A percentile compares a stretch with the other conserved stretches of the same genome.
These are phyloP conservation scores for Hydrochoerus hydrochaeris DNA, from an alignment of 2,113 vertebrate species.

Conservation along the genomic window DNA sequence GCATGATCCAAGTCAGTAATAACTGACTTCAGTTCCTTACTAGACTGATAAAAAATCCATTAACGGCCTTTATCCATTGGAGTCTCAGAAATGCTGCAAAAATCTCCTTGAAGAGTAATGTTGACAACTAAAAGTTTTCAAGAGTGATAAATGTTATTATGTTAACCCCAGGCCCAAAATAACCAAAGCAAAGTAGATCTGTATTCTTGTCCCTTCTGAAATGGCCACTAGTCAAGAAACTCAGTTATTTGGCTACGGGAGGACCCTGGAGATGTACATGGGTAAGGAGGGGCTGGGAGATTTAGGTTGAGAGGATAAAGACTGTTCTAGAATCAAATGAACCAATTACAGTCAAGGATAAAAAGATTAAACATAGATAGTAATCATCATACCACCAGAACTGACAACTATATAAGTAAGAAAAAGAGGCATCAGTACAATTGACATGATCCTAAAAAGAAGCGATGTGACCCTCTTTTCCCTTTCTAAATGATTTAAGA, in stretches of 20 bases:
- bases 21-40: background rate
- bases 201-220: background rate
- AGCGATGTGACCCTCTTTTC: background rate
- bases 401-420: background rate
- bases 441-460: background rate
- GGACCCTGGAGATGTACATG: background rate
- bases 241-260: background rate
- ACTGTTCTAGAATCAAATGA: background rate
- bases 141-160: background rate
- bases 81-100: background rate
- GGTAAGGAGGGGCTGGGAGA: background rate
- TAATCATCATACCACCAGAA: background rate
- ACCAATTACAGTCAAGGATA: background rate
- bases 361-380: background rate
- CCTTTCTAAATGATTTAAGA: background rate
- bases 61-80: background rate
- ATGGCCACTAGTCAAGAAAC: background rate
- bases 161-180: background rate
- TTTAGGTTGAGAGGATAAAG: background rate
- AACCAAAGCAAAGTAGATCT: background rate
- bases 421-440: background rate
- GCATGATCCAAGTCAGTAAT: slow-evolving; percentile 1
- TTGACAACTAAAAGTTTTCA: background rate
- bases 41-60: background rate
- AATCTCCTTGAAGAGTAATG: background rate